Evolutionary conservation across 2,113 vertebrate species (phyloP).

Genomic region (Malurus elegans): DNA sequence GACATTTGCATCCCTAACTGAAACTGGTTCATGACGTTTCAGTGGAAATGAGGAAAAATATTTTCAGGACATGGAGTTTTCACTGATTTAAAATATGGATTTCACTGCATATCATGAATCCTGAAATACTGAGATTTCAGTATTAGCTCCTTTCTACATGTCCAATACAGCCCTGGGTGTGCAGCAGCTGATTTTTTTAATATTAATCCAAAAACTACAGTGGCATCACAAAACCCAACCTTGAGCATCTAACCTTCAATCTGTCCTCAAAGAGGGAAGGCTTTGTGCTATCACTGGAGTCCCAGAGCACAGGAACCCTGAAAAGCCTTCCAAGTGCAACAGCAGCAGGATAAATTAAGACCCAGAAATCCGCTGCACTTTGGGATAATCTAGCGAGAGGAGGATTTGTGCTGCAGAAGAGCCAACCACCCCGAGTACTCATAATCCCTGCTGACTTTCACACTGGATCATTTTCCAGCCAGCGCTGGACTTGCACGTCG

Average conservation of each 20-base stretch:
- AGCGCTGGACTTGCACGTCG: neutral
- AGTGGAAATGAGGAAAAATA: neutral
- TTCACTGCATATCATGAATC: neutral
- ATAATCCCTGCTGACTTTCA: constrained; percentile 58
- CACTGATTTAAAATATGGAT: neutral
- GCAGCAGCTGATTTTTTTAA: neutral
- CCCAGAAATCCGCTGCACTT: neutral
- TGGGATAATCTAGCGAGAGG: neutral
- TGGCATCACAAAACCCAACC: neutral
- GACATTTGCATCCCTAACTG: neutral
- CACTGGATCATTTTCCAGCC: constrained; percentile 27
- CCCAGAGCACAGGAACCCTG: neutral
- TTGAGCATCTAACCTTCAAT: neutral
- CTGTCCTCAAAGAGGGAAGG: neutral
- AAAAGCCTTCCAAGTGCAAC: neutral
- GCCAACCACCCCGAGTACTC: constrained; percentile 5
- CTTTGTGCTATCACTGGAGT: neutral
- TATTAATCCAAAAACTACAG: neutral
- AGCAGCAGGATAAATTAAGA: constrained; percentile 27
- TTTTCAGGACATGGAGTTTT: neutral
- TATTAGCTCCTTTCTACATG: fast-evolving
- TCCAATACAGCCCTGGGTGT: neutral
- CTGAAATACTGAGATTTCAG: neutral
- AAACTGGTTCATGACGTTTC: neutral
- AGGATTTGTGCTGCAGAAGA: neutral